Evolutionary conservation across 2,888 invertebrate species (phyloP).

Genomic region (Sphecodes monilicornis): DNA sequence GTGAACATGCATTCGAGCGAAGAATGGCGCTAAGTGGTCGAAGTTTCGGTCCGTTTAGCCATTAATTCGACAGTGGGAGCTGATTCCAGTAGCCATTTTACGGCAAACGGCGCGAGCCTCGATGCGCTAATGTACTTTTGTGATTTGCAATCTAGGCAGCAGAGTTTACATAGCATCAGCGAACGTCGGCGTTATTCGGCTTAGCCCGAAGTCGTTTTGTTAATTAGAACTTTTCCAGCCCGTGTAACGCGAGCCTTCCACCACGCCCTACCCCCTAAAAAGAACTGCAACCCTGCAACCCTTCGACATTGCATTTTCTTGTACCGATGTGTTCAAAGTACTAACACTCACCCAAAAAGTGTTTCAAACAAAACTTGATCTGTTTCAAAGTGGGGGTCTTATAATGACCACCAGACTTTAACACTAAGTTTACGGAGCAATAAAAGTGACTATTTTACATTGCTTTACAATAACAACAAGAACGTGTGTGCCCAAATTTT

Average conservation of each 20-base stretch:
- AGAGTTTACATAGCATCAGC: constrained; percentile 47
- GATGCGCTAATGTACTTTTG: constrained; percentile 55
- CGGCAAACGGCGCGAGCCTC: constrained; percentile 28
- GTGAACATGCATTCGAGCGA: constrained; percentile 30
- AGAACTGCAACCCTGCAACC: neutral
- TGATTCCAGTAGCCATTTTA: constrained; percentile 12
- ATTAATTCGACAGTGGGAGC: constrained; percentile 36
- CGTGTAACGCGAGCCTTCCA: constrained; percentile 31
- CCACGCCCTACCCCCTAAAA: constrained; percentile 5
- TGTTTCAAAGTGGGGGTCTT: neutral
- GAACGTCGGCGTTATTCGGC: constrained; percentile 32
- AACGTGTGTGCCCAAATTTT: no score
- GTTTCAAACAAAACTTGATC: neutral
- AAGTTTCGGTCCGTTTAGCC: constrained; percentile 41
- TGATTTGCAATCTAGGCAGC: constrained; percentile 50
- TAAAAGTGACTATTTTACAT: no score
- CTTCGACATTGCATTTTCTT: constrained; percentile 13
- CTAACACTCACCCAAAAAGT: neutral
- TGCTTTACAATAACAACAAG: no score
- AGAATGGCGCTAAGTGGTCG: constrained; percentile 44
- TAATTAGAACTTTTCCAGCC: constrained; percentile 57
- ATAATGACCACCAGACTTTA: neutral
- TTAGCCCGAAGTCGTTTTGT: constrained; percentile 52
- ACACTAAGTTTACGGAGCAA: no score
- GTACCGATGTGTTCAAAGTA: neutral